Base-by-base conservation (phyloP, 2,888 invertebrate genomes). In the Nemotelus pantherinus region DNA sequence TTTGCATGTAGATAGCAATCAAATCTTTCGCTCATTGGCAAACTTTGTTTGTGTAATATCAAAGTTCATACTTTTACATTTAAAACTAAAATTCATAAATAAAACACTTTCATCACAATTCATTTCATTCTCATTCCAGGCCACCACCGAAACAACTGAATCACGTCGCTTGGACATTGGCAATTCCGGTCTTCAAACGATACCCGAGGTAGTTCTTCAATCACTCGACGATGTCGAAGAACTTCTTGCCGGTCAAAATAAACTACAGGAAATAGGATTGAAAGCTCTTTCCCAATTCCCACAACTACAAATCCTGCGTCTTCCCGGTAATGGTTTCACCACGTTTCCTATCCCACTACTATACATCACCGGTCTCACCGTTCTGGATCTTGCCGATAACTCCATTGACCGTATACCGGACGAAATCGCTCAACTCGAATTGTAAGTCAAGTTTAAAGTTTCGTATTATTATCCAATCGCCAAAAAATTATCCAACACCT, bases 311-410 rank as follows among this genome's bases (percentile, higher is more conserved):
- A 87, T 86, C 81, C 83, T 89, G 71, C 85, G 89, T 79, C 86
- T 88, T 78, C 86, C 87, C 80, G 84, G 87, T 78, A 93, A 93
- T 84, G 88, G 89, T 39, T 89, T 93, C 74, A 87, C 88, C 71
- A 84, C 88, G 48, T 86, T 93, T 79, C 93, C 93, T 0, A 84
- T 86, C 44, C 91, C 91, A 82, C 86, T 92, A 77, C 88, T 92
- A 83, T 88, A 89, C 76, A 86, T 93, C 79, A 87, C 87, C n/a
- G 88, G 90, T 2, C 86, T 93, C 80, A 90, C 90, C 57, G 89
- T 90, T 78, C 88, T 94, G 77, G 92, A 93, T 84, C 86, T 93
- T 80, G 91, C 92, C 68, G 90, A 92, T 83, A 94, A 94, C 84
- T 89, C 89, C 81, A 89, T 94, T 81, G 85, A 89, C 76, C 89